These are phyloP conservation scores for Muntiacus reevesi DNA, from an alignment of 2,113 vertebrate genomes.

Conservation along the genomic window DNA sequence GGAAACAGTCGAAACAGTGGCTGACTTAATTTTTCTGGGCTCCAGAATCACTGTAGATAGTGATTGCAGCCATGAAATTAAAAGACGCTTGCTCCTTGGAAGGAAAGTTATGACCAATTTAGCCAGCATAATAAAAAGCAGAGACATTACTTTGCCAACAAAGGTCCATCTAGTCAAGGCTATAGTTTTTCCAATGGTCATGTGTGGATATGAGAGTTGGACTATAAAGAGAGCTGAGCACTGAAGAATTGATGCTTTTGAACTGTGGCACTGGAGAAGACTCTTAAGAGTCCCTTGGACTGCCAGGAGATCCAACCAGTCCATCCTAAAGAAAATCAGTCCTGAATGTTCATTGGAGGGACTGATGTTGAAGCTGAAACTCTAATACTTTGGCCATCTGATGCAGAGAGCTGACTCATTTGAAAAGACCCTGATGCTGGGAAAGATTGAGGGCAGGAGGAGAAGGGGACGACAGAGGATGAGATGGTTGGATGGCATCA, in stretches of 20 bases:
- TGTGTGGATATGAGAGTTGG: not conserved
- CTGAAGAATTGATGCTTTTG: not conserved
- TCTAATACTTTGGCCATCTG: not conserved
- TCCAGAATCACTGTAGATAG: not conserved
- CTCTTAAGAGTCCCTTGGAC: not conserved
- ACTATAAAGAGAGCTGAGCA: not conserved
- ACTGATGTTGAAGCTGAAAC: not conserved
- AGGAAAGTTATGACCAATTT: not conserved
- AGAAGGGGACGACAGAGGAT: not conserved
- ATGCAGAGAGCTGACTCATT: not conserved
- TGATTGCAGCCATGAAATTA: not conserved
- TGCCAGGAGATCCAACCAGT: not conserved
- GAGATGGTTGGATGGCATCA: not conserved
- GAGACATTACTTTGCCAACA: not conserved
- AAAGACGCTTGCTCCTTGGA: not conserved
- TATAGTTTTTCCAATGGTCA: not conserved
- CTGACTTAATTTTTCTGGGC: fast-evolving
- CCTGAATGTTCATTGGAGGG: not conserved
- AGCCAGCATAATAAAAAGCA: not conserved
- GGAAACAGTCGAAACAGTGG: not conserved
- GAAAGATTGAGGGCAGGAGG: not conserved
- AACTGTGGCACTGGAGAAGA: not conserved
- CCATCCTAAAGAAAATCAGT: not conserved
- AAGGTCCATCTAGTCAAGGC: not conserved
- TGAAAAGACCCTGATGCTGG: not conserved